These are phyloP conservation scores for Digitonthophagus gazella DNA, from an alignment of 2,888 invertebrate genomes.

Conservation along the genomic window DNA sequence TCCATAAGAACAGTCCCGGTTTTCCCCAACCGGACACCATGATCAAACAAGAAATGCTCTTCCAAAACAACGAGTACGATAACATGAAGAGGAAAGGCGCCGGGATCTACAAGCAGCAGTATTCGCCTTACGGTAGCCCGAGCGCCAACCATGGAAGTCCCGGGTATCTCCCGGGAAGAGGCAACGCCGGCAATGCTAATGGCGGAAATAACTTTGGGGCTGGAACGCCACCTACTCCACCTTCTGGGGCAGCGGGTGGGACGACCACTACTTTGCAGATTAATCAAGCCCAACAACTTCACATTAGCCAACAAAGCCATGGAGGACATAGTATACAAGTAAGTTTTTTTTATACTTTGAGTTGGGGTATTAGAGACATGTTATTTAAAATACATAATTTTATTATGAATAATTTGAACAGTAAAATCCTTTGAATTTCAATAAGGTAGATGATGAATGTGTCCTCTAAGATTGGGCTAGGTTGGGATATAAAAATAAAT, in stretches of 20 bases:
- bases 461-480: too few species aligned
- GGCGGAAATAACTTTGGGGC: slow-evolving; percentile 37
- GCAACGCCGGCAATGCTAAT: slow-evolving; percentile 33
- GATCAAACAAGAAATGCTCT: slow-evolving; percentile 59
- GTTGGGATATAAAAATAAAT: too few species aligned
- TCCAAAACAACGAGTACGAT: slow-evolving; percentile 48
- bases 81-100: slow-evolving; percentile 50
- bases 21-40: slow-evolving; percentile 53
- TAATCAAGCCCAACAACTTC: slow-evolving; percentile 84
- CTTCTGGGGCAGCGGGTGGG: slow-evolving; percentile 49
- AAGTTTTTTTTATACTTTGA: slow-evolving; percentile 41
- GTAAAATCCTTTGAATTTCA: too few species aligned
- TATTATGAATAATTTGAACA: too few species aligned
- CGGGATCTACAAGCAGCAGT: slow-evolving; percentile 58
- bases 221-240: slow-evolving; percentile 55
- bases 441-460: too few species aligned
- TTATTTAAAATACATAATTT: too few species aligned
- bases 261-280: slow-evolving; percentile 71
- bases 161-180: slow-evolving; percentile 46
- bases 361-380: background rate
- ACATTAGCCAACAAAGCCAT: slow-evolving; percentile 74
- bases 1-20: slow-evolving; percentile 50
- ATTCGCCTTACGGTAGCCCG: slow-evolving; percentile 67
- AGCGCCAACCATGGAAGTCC: slow-evolving; percentile 61
- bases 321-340: slow-evolving; percentile 77